Base-by-base conservation (phyloP, 1,140 invertebrate species). In the Calycopis cecrops region DNA sequence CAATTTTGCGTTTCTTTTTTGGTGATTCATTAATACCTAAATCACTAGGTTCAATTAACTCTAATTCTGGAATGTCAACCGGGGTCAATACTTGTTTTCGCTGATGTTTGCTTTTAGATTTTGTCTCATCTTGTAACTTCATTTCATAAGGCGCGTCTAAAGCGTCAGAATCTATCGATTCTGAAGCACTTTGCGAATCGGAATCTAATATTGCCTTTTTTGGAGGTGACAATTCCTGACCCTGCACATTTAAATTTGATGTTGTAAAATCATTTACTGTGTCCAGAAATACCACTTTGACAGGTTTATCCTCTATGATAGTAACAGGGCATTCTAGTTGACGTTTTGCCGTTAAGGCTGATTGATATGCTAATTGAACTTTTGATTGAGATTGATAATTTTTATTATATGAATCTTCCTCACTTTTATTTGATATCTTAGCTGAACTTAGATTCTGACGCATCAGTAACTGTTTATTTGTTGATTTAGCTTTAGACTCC, bases 1-100 rank as follows among this genome's bases (percentile, higher is more conserved):
- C 81, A 12, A 69, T 63, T 59, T 69, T 78, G 18, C 77, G 69
- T 69, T 79, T 85, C 62, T 84, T 85, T 55, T 85, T 85, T 12
- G 75, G 75, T 14, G 76, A 79, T 28, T 65, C 59, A 52, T 76
- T 73, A 52, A 84, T 69, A 11, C 73, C 78, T 37, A 85, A 67
- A 57, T 85, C 81, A 50, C 61, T 57, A 8, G 85, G 81, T 63
- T 84, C 77, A 53, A 88, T 88, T 11, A 88, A 65, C 71, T 88
- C 85, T 44, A 88, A 58, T 52, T 88, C 86, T 3, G 86, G 84
- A 35, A 63, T 69, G 49, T 85, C 79, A 4, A 88, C 87, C 7
- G 86, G 83, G 18, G 83, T 87, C 17, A 88, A 67, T 14, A 88
- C 81, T 73, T 88, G 86, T 65, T 88, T 88, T 62, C 87, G 73